phyloP scores from a whole-genome alignment of 2,797 vertebrate genomes.

The Spinus olivaceus region DNA sequence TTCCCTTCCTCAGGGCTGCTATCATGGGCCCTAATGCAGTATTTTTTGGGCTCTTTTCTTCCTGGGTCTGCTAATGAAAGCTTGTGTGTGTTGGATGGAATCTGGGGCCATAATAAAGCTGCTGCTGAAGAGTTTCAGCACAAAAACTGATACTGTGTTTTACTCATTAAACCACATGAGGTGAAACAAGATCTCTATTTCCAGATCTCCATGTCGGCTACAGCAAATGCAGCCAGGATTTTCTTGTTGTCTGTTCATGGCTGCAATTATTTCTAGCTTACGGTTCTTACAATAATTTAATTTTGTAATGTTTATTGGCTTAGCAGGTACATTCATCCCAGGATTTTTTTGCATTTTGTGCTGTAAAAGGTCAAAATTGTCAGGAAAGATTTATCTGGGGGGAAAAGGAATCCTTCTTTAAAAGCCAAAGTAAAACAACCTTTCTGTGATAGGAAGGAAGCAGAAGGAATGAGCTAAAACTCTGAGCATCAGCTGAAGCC shows the following conservation, averaged over 20 bases:
- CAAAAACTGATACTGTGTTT: neutral
- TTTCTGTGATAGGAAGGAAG: neutral
- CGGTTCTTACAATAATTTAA: neutral
- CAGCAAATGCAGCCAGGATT: neutral
- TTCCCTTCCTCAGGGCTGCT: neutral
- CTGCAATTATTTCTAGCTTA: neutral
- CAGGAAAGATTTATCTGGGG: constrained; percentile 31
- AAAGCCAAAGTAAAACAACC: neutral
- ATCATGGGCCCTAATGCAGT: rapidly evolving
- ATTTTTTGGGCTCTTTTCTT: neutral
- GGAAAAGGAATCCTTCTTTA: neutral
- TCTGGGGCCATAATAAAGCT: neutral
- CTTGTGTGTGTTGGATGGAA: rapidly evolving
- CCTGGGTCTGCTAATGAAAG: neutral
- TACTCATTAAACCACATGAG: rapidly evolving
- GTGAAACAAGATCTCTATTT: neutral
- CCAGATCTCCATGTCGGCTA: neutral
- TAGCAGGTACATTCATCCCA: constrained; percentile 17
- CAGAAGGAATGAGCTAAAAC: neutral
- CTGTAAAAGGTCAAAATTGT: constrained; percentile 59
- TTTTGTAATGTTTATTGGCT: constrained; percentile 34
- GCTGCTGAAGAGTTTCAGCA: neutral
- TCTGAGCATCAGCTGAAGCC: neutral
- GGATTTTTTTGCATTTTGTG: constrained; percentile 11
- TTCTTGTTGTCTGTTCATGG: neutral